Evolutionary conservation across 2,113 vertebrate genomes (phyloP).

Genomic region (Chionis minor): DNA sequence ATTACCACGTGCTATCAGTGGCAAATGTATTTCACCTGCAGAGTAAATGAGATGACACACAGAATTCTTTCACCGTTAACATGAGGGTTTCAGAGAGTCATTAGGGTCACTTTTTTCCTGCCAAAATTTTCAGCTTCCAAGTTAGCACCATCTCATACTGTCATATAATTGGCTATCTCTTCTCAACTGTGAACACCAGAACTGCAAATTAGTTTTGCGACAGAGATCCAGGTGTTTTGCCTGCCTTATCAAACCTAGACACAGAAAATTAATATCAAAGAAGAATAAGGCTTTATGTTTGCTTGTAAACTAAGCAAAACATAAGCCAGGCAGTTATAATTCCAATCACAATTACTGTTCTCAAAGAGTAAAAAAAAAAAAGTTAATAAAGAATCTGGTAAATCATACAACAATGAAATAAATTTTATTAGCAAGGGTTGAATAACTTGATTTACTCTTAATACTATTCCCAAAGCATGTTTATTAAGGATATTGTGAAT

Average conservation of each 20-base stretch:
- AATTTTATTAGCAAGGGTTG: not conserved
- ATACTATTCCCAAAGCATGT: not conserved
- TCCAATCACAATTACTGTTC: not conserved
- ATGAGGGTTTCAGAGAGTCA: not conserved
- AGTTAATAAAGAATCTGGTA: not conserved
- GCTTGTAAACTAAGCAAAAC: not conserved
- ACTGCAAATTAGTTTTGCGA: not conserved
- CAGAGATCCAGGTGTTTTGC: not conserved
- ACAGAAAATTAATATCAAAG: not conserved
- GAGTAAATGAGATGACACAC: not conserved
- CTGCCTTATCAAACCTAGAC: not conserved
- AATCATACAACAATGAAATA: slow-evolving; percentile 23
- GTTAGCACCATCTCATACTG: not conserved
- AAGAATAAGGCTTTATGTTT: not conserved
- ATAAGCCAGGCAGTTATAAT: not conserved
- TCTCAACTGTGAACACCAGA: not conserved
- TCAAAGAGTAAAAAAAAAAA: not conserved
- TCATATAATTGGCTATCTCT: not conserved
- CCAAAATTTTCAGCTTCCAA: not conserved
- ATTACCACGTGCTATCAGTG: not conserved
- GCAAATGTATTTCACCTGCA: not conserved
- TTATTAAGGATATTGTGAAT: not conserved
- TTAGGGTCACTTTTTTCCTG: not conserved
- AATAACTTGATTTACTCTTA: slow-evolving; percentile 8
- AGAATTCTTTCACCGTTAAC: not conserved